These are phyloP conservation scores for Coccyzus lansbergi DNA, from an alignment of 2,797 vertebrate genomes.

Conservation along the genomic window DNA sequence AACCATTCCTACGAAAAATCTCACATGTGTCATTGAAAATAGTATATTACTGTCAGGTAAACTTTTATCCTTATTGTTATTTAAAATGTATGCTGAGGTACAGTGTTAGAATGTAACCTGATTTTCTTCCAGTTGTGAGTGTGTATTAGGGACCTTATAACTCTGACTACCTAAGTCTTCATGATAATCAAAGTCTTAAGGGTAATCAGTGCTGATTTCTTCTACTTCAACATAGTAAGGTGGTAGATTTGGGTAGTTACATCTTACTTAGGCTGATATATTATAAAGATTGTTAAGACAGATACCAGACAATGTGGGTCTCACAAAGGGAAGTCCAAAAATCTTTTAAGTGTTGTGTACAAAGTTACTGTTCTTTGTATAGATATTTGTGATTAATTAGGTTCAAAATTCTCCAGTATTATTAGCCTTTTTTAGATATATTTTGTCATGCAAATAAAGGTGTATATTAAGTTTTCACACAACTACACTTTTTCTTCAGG, in stretches of 20 bases:
- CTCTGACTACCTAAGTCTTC: not conserved
- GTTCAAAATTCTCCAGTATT: not conserved
- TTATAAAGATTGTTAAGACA: not conserved
- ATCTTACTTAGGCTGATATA: not conserved
- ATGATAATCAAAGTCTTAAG: not conserved
- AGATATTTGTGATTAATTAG: not conserved
- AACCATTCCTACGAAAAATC: too few species aligned
- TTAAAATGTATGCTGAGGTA: not conserved
- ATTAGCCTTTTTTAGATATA: not conserved
- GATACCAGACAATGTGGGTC: not conserved
- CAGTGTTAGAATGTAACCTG: not conserved
- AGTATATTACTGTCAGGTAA: rapidly evolving
- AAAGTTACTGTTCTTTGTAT: not conserved
- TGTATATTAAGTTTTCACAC: not conserved
- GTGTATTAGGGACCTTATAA: not conserved
- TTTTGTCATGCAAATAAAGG: not conserved
- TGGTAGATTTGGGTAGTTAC: not conserved
- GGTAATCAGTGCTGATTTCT: not conserved
- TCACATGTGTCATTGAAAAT: not conserved
- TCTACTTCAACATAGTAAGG: not conserved
- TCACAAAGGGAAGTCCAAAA: not conserved
- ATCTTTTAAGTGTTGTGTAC: rapidly evolving
- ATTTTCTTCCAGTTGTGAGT: not conserved
- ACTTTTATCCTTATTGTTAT: not conserved
- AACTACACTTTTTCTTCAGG: not conserved